These are phyloP conservation scores for Gymnosoma rotundatum DNA, from an alignment of 2,888 invertebrate genomes.

Conservation along the genomic window DNA sequence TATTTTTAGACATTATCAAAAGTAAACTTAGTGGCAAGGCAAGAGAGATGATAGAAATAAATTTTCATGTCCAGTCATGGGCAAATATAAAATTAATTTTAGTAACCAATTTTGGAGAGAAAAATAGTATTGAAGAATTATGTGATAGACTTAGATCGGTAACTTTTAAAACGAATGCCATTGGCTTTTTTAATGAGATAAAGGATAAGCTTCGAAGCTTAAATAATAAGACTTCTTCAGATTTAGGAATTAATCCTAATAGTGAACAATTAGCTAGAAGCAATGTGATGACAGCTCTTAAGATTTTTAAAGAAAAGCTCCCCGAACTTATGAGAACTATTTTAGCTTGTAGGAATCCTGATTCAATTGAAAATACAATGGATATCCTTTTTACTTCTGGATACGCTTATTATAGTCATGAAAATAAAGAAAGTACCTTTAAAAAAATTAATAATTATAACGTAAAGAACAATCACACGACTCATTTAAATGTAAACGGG, in stretches of 20 bases:
- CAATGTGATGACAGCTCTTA: slow-evolving; percentile 4
- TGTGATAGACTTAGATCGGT: neutral
- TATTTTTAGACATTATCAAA: too few relatives aligned
- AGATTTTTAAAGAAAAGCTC: neutral
- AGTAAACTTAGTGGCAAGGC: too few relatives aligned
- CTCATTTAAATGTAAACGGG: too few relatives aligned
- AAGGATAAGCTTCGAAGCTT: neutral
- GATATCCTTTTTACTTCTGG: too few relatives aligned
- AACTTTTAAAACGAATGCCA: slow-evolving; percentile 6
- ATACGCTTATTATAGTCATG: too few relatives aligned
- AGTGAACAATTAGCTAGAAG: neutral
- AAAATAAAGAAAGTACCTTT: too few relatives aligned
- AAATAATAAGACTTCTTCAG: neutral
- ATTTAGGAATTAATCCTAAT: neutral
- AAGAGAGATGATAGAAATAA: too few relatives aligned
- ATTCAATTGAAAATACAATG: neutral
- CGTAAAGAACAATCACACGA: too few relatives aligned
- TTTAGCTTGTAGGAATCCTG: slow-evolving; percentile 4
- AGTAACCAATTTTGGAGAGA: too few relatives aligned
- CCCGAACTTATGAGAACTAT: neutral
- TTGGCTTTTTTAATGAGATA: neutral
- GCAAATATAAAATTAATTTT: too few relatives aligned
- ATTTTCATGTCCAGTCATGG: too few relatives aligned
- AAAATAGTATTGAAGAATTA: neutral
- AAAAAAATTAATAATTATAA: too few relatives aligned